Evolutionary conservation across 2,888 invertebrate species (phyloP).

Genomic region (Protophormia terraenovae): DNA sequence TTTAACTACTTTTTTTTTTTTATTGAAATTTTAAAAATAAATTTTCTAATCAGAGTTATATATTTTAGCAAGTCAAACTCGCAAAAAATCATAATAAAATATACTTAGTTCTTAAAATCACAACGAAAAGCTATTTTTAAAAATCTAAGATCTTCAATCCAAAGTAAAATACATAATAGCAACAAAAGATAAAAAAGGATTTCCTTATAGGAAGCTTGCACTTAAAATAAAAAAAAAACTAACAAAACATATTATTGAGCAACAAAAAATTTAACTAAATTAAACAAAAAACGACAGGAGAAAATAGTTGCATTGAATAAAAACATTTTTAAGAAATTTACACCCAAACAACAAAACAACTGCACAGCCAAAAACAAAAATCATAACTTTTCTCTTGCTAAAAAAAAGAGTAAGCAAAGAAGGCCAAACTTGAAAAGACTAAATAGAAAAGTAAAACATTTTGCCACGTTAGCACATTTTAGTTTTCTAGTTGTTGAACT

Average conservation of each 20-base stretch:
- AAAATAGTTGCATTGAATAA: not conserved
- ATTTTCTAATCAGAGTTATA: too few species aligned
- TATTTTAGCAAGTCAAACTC: too few species aligned
- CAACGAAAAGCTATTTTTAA: too few species aligned
- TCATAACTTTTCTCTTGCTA: not conserved
- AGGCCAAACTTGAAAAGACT: not conserved
- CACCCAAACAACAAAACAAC: not conserved
- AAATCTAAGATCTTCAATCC: not conserved
- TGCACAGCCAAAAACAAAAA: constrained; percentile 23
- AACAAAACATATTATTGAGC: not conserved
- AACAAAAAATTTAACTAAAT: not conserved
- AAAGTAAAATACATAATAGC: not conserved
- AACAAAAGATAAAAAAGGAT: not conserved
- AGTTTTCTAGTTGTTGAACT: constrained; percentile 44
- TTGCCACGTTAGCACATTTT: constrained; percentile 66
- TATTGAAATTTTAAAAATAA: too few species aligned
- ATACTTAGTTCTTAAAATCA: too few species aligned
- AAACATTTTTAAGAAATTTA: constrained; percentile 35
- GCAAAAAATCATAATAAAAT: too few species aligned
- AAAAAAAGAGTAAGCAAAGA: not conserved
- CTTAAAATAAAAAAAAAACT: constrained; percentile 2
- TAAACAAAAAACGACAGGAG: not conserved
- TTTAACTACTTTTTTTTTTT: too few species aligned
- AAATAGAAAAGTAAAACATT: constrained; percentile 37
- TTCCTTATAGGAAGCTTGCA: constrained; percentile 36